Evolutionary conservation across 2,113 vertebrate genomes (phyloP).

Genomic region (Brachionichthys hirsutus): DNA sequence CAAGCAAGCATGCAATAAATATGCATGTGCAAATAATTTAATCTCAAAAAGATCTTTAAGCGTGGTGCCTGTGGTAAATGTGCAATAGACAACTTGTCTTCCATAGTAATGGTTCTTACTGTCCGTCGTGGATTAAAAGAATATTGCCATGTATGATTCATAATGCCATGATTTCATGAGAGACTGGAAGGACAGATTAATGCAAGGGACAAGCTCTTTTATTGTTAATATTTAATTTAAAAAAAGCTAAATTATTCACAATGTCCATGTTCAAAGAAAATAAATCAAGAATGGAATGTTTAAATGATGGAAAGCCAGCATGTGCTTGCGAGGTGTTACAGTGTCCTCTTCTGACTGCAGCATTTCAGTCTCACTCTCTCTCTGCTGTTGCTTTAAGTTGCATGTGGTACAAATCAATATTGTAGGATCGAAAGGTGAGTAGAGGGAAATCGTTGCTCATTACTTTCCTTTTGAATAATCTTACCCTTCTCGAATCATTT

Average conservation of each 20-base stretch:
- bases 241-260: constrained; percentile 62
- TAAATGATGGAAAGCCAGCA: constrained; percentile 4
- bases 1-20: no score
- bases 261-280: constrained; percentile 33
- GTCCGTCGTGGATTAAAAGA: constrained; percentile 45
- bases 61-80: no score
- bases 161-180: constrained; percentile 41
- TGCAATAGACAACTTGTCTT: constrained; percentile 1
- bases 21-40: no score
- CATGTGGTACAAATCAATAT: constrained; percentile 24
- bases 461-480: constrained; percentile 9
- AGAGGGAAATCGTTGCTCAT: constrained; percentile 28
- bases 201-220: constrained; percentile 42
- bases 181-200: constrained; percentile 45
- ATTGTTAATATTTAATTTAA: constrained; percentile 69
- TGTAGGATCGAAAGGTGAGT: constrained; percentile 7
- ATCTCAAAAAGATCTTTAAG: no score
- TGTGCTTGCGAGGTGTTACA: constrained; percentile 22
- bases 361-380: constrained; percentile 8
- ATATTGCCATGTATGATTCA: constrained; percentile 58
- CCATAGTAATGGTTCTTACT: constrained; percentile 26
- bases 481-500: background rate
- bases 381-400: constrained; percentile 5
- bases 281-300: constrained; percentile 46
- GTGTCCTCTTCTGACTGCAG: constrained; percentile 10